Evolutionary conservation across 2,797 vertebrate genomes (phyloP).

Genomic region (Notoglanidium macrostoma): DNA sequence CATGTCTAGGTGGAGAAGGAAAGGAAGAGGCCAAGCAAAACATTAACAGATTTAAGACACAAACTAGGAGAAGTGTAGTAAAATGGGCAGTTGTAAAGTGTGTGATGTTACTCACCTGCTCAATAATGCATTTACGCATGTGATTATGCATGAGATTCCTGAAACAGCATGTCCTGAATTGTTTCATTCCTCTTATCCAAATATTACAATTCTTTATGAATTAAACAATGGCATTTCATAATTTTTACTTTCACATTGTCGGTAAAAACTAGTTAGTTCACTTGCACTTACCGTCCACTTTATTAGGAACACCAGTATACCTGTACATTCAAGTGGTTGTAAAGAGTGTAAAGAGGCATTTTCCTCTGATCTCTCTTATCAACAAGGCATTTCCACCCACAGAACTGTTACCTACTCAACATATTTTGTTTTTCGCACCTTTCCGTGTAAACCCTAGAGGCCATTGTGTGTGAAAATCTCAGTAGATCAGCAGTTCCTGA

Average conservation of each 20-base stretch:
- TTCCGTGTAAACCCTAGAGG: not conserved
- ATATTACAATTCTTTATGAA: too few species aligned
- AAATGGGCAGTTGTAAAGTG: not conserved
- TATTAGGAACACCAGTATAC: not conserved
- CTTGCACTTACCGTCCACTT: not conserved
- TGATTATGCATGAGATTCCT: not conserved
- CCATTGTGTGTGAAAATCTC: not conserved
- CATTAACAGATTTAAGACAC: not conserved
- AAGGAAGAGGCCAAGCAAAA: not conserved
- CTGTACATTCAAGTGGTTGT: not conserved
- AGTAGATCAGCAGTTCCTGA: not conserved
- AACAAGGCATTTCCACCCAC: too few species aligned
- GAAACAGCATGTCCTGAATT: not conserved
- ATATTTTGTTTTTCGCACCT: not conserved
- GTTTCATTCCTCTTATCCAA: too few species aligned
- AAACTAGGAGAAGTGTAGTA: not conserved
- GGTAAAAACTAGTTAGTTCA: not conserved
- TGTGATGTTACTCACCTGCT: not conserved
- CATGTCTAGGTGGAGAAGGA: not conserved
- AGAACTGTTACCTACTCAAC: too few species aligned
- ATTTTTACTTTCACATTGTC: not conserved
- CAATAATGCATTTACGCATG: too few species aligned
- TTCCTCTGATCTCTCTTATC: too few species aligned
- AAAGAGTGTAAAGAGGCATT: not conserved
- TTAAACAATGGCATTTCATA: not conserved